Base-by-base conservation (phyloP, 2,888 invertebrate species). In the Tetheella fluctuosa region DNA sequence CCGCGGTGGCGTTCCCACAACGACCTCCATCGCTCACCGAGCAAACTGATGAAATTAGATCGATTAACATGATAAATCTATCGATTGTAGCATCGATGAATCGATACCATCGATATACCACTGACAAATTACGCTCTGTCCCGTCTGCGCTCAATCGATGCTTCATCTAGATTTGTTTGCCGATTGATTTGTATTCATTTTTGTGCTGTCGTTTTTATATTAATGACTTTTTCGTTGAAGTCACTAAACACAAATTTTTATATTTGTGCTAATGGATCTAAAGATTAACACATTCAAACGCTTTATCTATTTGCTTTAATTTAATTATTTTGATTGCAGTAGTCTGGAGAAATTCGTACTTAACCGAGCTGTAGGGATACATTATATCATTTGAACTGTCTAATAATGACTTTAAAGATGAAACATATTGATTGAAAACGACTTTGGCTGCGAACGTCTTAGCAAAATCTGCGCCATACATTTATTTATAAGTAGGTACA, bases 61-160 rank as follows among this genome's bases (percentile, higher is more conserved):
- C 91, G 90, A 92, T 91, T 90, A 90, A 88, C 84, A 83, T 89
- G 91, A 92, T 92, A 91, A 90, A 90, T 89, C 81, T 89, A 88
- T 91, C 86, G 88, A 88, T 85, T 70, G 77, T 79, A 78, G 71
- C 74, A 78, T 78, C 77, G 77, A 74, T 73, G 70, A 75, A 73
- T 84, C 84, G 86, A 89, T 88, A 82, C 76, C 76, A 86, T 88
- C 84, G 83, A 87, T 85, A 84, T 70, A 69, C 83, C 84, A 82
- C 89, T 91, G 91, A 91, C 92, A 92, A 91, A 92, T 92, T 90
- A 89, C 88, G 84, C 81, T 80, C 80, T 83, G 87, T 83, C 84
- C 84, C 76, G 84, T 84, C 84, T 83, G 75, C 78, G 77, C 70
- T 76, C 72, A 74, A 70, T 75, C 64, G 73, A 67, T 74, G 70